A percentile compares a stretch with the other conserved stretches of the same genome.
phyloP scores from a whole-genome alignment of 2,113 vertebrate genomes.

The Trematomus loennbergii region DNA sequence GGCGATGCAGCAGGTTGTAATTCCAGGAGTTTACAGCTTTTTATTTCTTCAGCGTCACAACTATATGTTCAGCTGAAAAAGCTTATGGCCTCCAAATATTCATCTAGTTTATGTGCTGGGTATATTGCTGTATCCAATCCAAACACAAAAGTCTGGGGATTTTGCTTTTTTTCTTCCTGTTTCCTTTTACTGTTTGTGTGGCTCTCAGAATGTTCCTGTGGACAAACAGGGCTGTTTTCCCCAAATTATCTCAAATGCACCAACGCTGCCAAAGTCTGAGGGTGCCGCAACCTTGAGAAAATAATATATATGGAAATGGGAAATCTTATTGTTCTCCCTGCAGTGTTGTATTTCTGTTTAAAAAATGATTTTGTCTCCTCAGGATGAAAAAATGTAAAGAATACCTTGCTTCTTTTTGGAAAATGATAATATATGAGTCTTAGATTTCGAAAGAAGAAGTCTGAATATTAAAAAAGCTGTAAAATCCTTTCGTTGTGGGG shows the following conservation, averaged over 20 bases:
- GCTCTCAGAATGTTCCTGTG: constrained; percentile 74
- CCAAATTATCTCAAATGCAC: constrained; percentile 75
- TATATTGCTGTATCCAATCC: constrained; percentile 72
- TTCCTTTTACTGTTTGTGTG: constrained; percentile 73
- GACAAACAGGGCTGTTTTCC: constrained; percentile 73
- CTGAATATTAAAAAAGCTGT: constrained; percentile 81
- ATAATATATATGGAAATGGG: constrained; percentile 87
- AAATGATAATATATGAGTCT: constrained; percentile 73
- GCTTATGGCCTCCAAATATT: constrained; percentile 72
- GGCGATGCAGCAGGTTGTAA: constrained; percentile 47
- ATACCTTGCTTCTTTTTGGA: constrained; percentile 68
- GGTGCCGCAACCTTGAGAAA: constrained; percentile 83
- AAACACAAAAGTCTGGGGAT: constrained; percentile 82
- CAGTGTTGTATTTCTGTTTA: constrained; percentile 84
- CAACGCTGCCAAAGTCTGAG: constrained; percentile 79
- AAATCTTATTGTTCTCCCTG: constrained; percentile 84
- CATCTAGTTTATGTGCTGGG: constrained; percentile 50
- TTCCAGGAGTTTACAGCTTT: constrained; percentile 45
- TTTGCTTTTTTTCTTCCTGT: constrained; percentile 72
- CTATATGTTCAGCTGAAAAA: constrained; percentile 69
- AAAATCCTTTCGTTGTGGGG: constrained; percentile 79
- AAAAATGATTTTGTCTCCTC: constrained; percentile 84
- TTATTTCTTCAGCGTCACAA: constrained; percentile 53
- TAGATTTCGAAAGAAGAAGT: constrained; percentile 80
- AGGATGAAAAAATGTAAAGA: constrained; percentile 84